phyloP scores from a whole-genome alignment of 2,797 vertebrate genomes.

The Leptatherina wallacei region DNA sequence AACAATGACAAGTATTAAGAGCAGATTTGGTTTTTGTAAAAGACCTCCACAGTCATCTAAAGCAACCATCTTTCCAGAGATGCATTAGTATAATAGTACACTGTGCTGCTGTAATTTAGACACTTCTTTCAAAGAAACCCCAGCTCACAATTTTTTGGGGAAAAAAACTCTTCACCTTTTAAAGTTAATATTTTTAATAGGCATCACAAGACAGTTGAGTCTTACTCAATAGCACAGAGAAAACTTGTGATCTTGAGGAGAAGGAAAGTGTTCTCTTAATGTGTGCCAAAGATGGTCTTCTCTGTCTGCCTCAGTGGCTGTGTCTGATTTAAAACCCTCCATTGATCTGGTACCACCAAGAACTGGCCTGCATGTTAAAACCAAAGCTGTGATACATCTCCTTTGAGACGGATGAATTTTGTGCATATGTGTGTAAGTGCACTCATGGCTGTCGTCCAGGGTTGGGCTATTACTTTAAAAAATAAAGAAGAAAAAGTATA shows the following conservation, averaged over 20 bases:
- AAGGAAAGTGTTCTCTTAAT: conserved; percentile 73
- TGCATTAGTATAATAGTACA: conserved; percentile 53
- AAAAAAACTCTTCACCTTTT: conserved; percentile 49
- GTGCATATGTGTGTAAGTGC: conserved; percentile 34
- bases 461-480: conserved; percentile 38
- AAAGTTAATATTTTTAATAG: conserved; percentile 78
- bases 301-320: conserved; percentile 72
- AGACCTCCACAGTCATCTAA: conserved; percentile 21
- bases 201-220: conserved; percentile 69
- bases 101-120: conserved; percentile 68
- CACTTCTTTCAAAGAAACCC: conserved; percentile 71
- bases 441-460: conserved; percentile 56
- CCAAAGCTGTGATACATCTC: conserved; percentile 54
- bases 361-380: conserved; percentile 75
- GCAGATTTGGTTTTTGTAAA: conserved; percentile 24
- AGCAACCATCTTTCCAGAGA: conserved; percentile 50
- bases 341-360: conserved; percentile 78
- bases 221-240: conserved; percentile 69
- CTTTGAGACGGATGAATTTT: conserved; percentile 42
- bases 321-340: conserved; percentile 77
- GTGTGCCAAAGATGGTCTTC: conserved; percentile 71
- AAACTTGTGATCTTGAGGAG: conserved; percentile 71
- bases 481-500: conserved; percentile 32
- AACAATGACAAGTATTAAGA: conserved; percentile 39
- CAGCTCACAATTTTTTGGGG: conserved; percentile 51